Evolutionary conservation across 2,113 vertebrate genomes (phyloP).

Genomic region (Hiodon tergisus): DNA sequence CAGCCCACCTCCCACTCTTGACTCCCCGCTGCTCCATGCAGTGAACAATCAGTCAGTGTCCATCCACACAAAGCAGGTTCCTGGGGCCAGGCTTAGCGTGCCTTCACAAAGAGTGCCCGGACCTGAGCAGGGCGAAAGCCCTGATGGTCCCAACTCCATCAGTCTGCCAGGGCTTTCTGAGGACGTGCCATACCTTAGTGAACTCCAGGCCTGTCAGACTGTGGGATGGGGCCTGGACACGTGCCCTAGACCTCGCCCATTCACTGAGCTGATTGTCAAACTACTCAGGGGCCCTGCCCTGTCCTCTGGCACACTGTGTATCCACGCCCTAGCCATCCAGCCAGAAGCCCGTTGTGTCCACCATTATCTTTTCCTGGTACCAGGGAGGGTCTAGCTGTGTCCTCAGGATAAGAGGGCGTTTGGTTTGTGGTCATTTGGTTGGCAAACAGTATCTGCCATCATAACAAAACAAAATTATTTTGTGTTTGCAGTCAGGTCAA

Average conservation of each 20-base stretch:
- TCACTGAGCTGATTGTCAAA: too few relatives aligned
- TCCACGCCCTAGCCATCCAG: neutral
- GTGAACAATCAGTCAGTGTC: conserved; percentile 20
- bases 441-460: conserved; percentile 8
- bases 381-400: conserved; percentile 33
- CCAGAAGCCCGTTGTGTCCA: neutral
- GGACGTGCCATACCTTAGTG: too few relatives aligned
- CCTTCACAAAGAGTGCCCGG: neutral
- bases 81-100: conserved; percentile 7
- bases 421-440: conserved; percentile 29
- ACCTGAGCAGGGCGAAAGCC: neutral
- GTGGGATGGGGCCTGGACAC: too few relatives aligned
- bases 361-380: conserved; percentile 23
- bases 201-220: too few relatives aligned
- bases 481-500: neutral
- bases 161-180: too few relatives aligned
- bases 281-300: neutral
- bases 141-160: neutral
- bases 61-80: conserved; percentile 13
- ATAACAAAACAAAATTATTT: neutral
- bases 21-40: too few relatives aligned
- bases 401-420: conserved; percentile 45
- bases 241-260: too few relatives aligned
- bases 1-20: neutral
- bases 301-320: neutral